These are phyloP conservation scores for Solea senegalensis DNA, from an alignment of 2,113 vertebrate species.

Conservation along the genomic window DNA sequence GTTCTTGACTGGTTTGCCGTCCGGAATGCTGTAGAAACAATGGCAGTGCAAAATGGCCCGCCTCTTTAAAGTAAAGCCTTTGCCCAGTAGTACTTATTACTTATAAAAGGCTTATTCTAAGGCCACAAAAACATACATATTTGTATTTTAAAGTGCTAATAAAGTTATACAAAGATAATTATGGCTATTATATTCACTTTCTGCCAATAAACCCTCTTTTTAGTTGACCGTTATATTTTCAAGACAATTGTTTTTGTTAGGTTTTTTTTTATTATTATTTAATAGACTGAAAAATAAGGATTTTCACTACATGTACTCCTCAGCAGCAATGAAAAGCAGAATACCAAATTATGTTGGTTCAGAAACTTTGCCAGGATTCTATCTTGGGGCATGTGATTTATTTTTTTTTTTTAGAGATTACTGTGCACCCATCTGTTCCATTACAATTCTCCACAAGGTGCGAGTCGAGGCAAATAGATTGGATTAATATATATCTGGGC, in stretches of 20 bases:
- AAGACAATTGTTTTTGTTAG: not conserved
- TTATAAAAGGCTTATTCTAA: too few relatives aligned
- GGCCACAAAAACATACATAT: too few relatives aligned
- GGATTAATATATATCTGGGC: constrained; percentile 78
- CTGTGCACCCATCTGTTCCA: constrained; percentile 59
- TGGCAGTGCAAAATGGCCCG: too few relatives aligned
- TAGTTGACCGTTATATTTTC: too few relatives aligned
- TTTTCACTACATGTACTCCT: constrained; percentile 21
- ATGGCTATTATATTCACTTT: too few relatives aligned
- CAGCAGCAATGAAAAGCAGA: constrained; percentile 38
- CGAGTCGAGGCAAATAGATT: constrained; percentile 74
- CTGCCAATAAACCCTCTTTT: too few relatives aligned
- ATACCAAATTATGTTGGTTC: constrained; percentile 45
- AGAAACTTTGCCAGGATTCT: constrained; percentile 50
- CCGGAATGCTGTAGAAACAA: too few relatives aligned
- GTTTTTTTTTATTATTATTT: constrained; percentile 5
- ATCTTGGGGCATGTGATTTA: constrained; percentile 45
- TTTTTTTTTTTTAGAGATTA: constrained; percentile 37
- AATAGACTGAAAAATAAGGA: not conserved
- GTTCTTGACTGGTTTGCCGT: too few relatives aligned
- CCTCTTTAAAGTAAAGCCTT: too few relatives aligned
- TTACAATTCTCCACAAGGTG: constrained; percentile 75
- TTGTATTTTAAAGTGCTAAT: too few relatives aligned
- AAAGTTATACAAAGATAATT: too few relatives aligned
- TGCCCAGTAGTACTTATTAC: too few relatives aligned